A percentile compares a stretch with the other conserved stretches of the same genome.
Evolutionary conservation across 2,888 invertebrate genomes (phyloP).

Genomic region (Lobophora halterata): DNA sequence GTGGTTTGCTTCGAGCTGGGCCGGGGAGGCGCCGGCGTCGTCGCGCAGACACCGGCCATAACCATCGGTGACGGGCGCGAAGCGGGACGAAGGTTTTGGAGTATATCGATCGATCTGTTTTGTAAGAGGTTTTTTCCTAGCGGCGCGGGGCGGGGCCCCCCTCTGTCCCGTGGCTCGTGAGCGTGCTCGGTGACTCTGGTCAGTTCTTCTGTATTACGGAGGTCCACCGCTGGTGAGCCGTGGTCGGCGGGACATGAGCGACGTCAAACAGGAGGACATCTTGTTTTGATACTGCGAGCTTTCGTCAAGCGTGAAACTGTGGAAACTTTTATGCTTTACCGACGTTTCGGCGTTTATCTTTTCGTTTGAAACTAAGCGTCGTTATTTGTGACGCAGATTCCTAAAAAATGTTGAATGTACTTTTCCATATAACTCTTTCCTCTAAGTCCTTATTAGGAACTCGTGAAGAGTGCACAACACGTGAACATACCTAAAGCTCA

Average conservation of each 20-base stretch:
- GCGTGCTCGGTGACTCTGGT: conserved; percentile 25
- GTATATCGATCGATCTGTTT: conserved; percentile 74
- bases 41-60: too few relatives aligned
- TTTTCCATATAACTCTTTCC: conserved; percentile 1
- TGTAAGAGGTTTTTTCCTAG: conserved; percentile 64
- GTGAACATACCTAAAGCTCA: conserved; percentile 7
- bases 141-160: conserved; percentile 52
- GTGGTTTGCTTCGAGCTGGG: conserved; percentile 1
- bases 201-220: too few relatives aligned
- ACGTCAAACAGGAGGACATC: conserved; percentile 42
- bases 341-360: conserved; percentile 4
- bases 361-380: conserved; percentile 4
- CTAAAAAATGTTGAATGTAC: too few relatives aligned
- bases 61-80: conserved; percentile 16
- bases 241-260: conserved; percentile 7
- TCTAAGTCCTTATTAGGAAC: conserved; percentile 8
- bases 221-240: too few relatives aligned
- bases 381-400: neutral
- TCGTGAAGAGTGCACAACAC: neutral
- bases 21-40: conserved; percentile 1
- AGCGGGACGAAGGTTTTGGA: conserved; percentile 49
- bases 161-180: conserved; percentile 42
- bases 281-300: conserved; percentile 43
- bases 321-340: conserved; percentile 4
- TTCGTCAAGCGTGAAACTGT: conserved; percentile 17